phyloP scores from a whole-genome alignment of 2,888 invertebrate genomes.

The Agrotis puta region DNA sequence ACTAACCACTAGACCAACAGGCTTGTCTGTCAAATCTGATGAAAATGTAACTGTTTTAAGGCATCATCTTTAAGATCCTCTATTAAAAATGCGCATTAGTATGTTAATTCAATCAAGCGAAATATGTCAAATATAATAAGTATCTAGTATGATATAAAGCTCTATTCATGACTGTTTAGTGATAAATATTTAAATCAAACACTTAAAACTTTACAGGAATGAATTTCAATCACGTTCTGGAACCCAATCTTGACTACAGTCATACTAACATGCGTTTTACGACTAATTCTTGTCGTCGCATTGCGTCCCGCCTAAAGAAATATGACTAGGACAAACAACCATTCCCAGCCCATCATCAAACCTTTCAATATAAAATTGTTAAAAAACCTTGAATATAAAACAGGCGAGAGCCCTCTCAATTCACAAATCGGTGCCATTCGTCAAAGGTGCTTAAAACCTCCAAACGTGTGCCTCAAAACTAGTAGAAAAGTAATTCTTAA shows the following conservation, averaged over 20 bases:
- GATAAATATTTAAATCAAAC: constrained; percentile 1
- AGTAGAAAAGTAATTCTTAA: constrained; percentile 1
- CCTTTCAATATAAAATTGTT: constrained; percentile 30
- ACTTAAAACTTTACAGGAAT: not conserved
- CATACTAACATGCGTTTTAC: no score
- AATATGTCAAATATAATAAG: not conserved
- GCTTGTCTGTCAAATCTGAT: no score
- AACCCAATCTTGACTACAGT: not conserved
- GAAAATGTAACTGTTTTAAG: no score
- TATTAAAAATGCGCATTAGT: no score
- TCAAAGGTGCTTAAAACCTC: not conserved
- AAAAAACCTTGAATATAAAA: constrained; percentile 40
- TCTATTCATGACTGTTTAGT: not conserved
- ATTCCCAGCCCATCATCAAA: not conserved
- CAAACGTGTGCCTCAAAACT: constrained; percentile 1
- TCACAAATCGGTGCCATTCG: not conserved
- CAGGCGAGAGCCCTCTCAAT: not conserved
- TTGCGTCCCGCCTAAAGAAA: not conserved
- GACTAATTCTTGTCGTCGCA: not conserved
- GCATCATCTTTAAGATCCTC: no score
- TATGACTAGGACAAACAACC: constrained; percentile 1
- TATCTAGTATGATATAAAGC: not conserved
- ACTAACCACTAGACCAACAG: no score
- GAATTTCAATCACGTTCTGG: not conserved
- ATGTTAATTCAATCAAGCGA: not conserved